Conservation (phyloP, 2,113 vertebrate genomes). For the Callionymus lyra region DNA sequence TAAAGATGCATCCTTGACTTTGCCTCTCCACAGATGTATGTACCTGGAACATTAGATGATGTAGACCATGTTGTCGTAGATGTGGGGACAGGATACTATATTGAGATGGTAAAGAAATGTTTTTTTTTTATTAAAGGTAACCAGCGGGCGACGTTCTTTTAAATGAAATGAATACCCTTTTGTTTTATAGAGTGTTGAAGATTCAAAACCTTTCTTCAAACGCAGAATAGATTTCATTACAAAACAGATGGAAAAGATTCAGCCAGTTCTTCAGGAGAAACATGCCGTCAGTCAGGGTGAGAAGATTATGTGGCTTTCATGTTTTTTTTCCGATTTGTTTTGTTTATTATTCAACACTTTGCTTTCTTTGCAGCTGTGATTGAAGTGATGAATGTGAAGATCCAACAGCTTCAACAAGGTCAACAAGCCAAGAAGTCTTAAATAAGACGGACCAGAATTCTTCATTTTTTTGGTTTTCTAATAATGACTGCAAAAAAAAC, state of each 20-base stretch:
- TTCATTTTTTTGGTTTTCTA: no score
- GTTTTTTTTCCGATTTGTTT: not conserved
- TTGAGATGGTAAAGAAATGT: conserved; percentile 80
- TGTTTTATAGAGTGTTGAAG: conserved; percentile 68
- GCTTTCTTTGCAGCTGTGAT: conserved; percentile 71
- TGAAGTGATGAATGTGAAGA: conserved; percentile 89
- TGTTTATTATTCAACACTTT: not conserved
- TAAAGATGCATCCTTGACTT: conserved; percentile 54
- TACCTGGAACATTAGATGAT: conserved; percentile 81
- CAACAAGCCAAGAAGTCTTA: conserved; percentile 77
- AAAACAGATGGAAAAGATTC: conserved; percentile 92
- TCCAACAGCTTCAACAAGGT: conserved; percentile 82
- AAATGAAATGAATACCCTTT: not conserved
- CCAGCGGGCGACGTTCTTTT: not conserved
- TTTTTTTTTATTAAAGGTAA: not conserved
- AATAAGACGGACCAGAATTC: conserved; percentile 3
- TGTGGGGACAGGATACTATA: conserved; percentile 88
- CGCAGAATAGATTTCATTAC: conserved; percentile 89
- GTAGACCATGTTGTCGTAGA: conserved; percentile 80
- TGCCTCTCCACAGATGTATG: conserved; percentile 78
- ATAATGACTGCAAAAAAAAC: no score
- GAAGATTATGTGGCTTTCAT: not conserved
- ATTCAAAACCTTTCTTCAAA: conserved; percentile 83
- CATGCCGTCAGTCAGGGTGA: conserved; percentile 86
- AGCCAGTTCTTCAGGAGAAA: conserved; percentile 86